Conservation (phyloP, 1,140 invertebrate species). For the Drosophila teissieri region DNA sequence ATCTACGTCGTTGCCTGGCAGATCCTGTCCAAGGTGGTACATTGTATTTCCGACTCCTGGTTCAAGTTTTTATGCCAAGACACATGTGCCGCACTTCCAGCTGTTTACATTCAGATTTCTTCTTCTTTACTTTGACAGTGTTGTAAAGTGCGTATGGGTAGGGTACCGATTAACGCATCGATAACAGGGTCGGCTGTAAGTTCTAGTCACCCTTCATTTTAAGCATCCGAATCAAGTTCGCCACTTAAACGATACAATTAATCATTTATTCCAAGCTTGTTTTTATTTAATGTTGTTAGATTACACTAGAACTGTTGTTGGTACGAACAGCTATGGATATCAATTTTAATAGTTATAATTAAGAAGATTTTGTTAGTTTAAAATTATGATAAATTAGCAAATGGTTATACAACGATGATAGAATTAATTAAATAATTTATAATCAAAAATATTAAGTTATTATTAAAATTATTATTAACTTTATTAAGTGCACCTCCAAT, state of each 20-base stretch:
- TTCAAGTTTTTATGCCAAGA: not conserved
- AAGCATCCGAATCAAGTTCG: not conserved
- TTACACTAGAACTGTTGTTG: too few species aligned
- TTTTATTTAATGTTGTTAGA: too few species aligned
- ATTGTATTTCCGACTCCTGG: conserved; percentile 19
- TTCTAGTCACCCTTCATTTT: not conserved
- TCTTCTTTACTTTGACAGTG: conserved; percentile 14
- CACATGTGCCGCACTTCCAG: conserved; percentile 61
- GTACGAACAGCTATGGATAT: too few species aligned
- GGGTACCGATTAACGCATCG: not conserved
- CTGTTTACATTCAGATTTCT: conserved; percentile 52
- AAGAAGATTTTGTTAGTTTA: not conserved
- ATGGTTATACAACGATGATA: too few species aligned
- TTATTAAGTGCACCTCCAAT: too few species aligned
- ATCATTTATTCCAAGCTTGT: too few species aligned
- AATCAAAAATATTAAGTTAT: not conserved
- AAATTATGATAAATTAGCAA: not conserved
- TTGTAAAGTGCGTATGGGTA: conserved; percentile 16
- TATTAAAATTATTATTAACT: not conserved
- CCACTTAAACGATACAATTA: not conserved
- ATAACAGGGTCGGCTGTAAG: not conserved
- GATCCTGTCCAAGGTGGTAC: conserved; percentile 48
- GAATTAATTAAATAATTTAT: too few species aligned
- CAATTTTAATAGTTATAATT: too few species aligned
- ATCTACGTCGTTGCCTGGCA: conserved; percentile 71